Evolutionary conservation across 23 tunicate species (phyloP), one percentile per base, ranked within the genome.

Genomic region (Halocynthia roretzi): DNA sequence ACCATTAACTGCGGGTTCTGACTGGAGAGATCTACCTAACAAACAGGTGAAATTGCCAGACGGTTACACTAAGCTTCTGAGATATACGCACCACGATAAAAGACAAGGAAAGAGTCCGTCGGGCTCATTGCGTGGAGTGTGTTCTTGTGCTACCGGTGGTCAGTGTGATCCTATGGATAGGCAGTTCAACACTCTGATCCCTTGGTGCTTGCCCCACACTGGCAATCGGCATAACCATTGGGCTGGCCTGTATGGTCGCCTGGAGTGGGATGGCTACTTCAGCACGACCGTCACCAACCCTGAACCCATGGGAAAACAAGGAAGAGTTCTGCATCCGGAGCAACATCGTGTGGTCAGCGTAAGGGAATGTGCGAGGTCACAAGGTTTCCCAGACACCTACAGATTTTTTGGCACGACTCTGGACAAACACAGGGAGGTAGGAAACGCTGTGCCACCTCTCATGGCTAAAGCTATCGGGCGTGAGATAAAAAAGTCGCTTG

Each of bases 261-360:
- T 92, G 11, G 87, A 67, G 50, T 92, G 87, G 92, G 86, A 92
- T 50, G 98, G 98, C 20, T 92, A 78, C 56, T 92, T 86, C 82
- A 92, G 87, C 80, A 92, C 98, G 4, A 82, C 88, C 6, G 86
- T 92, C 53, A 92, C 98, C 21, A 86, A 86, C 61, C 87, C 98
- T 11, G 88, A 86, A 44, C 98, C 98, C 6, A 83, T 92, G 92
- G 98, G 92, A n/a, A 92, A 92, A 72, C 98, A 92, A 75, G 98
- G 98, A 6, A 78, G 92, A 54, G 98, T 92, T 40, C 67, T 92
- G 51, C 98, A 92, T 62, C 98, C 92, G 7, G 92, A 82, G 54
- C 89, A 86, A 71, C 70, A 92, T 51, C 85, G 98, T 5, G 92
- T 86, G 10, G 98, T 92, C 19, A 83, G 89, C 61, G 87, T 86